phyloP scores from a whole-genome alignment of 2,797 vertebrate species.

The Acanthurus leucopareius region DNA sequence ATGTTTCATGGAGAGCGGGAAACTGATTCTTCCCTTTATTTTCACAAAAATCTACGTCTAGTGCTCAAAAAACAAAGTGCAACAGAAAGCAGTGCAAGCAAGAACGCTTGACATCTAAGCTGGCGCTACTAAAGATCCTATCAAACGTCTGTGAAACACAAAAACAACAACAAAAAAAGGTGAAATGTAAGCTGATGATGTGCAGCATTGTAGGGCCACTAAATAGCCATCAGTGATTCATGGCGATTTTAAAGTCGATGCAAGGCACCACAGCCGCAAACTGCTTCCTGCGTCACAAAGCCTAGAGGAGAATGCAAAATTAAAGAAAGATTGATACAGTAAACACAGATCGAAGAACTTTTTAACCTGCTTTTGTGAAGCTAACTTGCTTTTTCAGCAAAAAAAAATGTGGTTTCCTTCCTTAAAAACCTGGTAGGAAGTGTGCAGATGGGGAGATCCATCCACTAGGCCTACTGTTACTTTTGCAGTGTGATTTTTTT shows the following conservation, averaged over 20 bases:
- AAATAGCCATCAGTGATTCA: slow-evolving; percentile 98
- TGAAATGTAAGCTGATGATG: slow-evolving; percentile 95
- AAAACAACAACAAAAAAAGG: slow-evolving; percentile 74
- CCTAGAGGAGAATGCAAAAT: slow-evolving; percentile 93
- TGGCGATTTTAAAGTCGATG: slow-evolving; percentile 97
- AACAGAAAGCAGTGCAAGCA: slow-evolving; percentile 80
- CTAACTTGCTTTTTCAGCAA: slow-evolving; percentile 55
- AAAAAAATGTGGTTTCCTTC: slow-evolving; percentile 25
- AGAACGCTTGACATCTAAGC: slow-evolving; percentile 73
- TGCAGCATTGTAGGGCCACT: slow-evolving; percentile 99
- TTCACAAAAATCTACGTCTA: slow-evolving; percentile 86
- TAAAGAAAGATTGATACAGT: slow-evolving; percentile 89
- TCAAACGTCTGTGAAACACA: slow-evolving; percentile 76
- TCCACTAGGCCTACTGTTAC: not conserved
- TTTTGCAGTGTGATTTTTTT: slow-evolving; percentile 12
- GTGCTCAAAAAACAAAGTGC: slow-evolving; percentile 88
- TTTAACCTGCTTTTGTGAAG: slow-evolving; percentile 66
- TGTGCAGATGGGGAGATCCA: slow-evolving; percentile 22
- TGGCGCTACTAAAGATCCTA: slow-evolving; percentile 82
- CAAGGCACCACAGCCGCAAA: slow-evolving; percentile 97
- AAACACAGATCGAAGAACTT: slow-evolving; percentile 81
- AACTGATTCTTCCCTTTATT: slow-evolving; percentile 87
- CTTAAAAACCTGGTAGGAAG: slow-evolving; percentile 28
- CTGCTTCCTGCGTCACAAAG: slow-evolving; percentile 91
- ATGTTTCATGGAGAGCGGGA: slow-evolving; percentile 75